Conservation (phyloP, 2,888 invertebrate species). For the Stegophylla sp. region DNA sequence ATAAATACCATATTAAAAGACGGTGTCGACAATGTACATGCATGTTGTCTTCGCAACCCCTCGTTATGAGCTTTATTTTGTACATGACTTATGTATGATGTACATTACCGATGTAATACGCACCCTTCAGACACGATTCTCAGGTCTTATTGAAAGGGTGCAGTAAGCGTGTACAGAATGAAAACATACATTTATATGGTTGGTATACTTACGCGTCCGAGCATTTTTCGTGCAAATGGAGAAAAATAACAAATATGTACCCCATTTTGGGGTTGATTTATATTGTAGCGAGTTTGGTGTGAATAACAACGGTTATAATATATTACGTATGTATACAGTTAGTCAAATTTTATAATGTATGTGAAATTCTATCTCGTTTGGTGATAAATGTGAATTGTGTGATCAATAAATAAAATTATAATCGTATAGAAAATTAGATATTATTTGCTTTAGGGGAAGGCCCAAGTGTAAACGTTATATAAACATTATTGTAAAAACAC, state of each 20-base stretch:
- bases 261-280: constrained; percentile 8
- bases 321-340: not conserved
- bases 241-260: constrained; percentile 19
- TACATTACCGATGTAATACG: not conserved
- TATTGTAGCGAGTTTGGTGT: not conserved
- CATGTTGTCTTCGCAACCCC: not conserved
- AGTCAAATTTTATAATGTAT: no score
- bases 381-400: no score
- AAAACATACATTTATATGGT: constrained; percentile 8
- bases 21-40: not conserved
- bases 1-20: not conserved
- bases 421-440: no score
- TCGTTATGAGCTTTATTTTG: not conserved
- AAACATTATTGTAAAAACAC: no score
- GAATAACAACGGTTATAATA: not conserved
- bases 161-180: constrained; percentile 2
- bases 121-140: not conserved
- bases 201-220: not conserved
- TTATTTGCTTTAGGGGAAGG: no score
- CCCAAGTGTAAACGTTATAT: no score
- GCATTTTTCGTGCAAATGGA: not conserved
- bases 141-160: not conserved
- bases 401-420: no score
- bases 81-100: constrained; percentile 12
- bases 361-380: no score